Evolutionary conservation across 2,113 vertebrate genomes (phyloP).

Genomic region (Chunga burmeisteri): DNA sequence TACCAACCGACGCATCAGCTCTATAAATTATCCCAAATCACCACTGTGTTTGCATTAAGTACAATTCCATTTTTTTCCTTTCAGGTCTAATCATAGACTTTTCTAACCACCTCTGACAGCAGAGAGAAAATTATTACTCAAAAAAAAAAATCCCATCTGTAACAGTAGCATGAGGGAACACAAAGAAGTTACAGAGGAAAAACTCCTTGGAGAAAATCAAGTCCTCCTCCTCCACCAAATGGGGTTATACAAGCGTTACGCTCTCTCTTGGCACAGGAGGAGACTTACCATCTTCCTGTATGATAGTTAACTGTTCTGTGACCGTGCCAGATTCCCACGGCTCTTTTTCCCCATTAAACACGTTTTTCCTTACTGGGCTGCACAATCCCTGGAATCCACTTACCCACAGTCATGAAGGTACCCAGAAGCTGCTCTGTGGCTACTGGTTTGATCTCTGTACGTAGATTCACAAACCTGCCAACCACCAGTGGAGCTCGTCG

Average conservation of each 20-base stretch:
- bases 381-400: slow-evolving; percentile 26
- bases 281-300: not conserved
- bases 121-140: not conserved
- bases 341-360: not conserved
- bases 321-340: not conserved
- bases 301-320: not conserved
- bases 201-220: not conserved
- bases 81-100: not conserved
- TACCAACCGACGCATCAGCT: not conserved
- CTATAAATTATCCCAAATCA: not conserved
- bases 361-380: not conserved
- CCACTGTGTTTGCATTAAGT: not conserved
- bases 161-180: not conserved
- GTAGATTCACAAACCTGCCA: slow-evolving; percentile 91
- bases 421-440: slow-evolving; percentile 94
- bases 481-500: slow-evolving; percentile 93
- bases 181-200: not conserved
- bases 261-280: not conserved
- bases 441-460: slow-evolving; percentile 92
- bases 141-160: not conserved
- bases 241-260: not conserved
- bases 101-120: not conserved
- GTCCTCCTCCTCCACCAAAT: not conserved
- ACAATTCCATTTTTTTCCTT: not conserved
- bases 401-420: slow-evolving; percentile 92